Evolutionary conservation across 2,797 vertebrate genomes (phyloP), one percentile per base, ranked within the genome.

Genomic region (Semaprochilodus insignis): DNA sequence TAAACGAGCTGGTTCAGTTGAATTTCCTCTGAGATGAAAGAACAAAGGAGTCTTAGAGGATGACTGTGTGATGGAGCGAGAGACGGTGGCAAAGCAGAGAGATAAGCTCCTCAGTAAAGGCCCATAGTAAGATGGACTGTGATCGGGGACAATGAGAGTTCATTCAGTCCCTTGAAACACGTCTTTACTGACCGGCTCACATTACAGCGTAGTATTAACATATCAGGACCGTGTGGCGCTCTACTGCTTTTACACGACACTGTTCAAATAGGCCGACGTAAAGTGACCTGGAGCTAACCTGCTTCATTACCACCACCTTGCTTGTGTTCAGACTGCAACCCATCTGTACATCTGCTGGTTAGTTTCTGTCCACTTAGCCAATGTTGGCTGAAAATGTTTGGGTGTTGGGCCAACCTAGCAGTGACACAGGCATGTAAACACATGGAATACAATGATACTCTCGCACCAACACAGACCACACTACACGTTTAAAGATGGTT

Each of bases 91-190:
- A 40, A 80, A 89, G 83, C 79, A 83, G 48, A 70, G 69, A 40
- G 51, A 85, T 84, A 78, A 57, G 21, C 27, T 67, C 63, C 73
- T 31, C 74, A 27, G 83, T 88, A 90, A 90, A 87, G 79, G 31
- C 23, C 25, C 48, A 82, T 73, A 63, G 70, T 54, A 27, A 21
- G 44, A 63, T 77, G 72, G 74, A 51, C 62, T 81, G 67, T 74
- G 74, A 73, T n/a, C 52, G 67, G n/a, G 54, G 13, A 59, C 79
- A 77, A 51, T 67, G 16, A 74, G 71, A 59, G 57, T 21, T 10
- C 8, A 21, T 23, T 59, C 57, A 59, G 19, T 59, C 63, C 14
- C 15, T 1, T 19, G 6, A 7, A 66, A 21, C 31, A 19, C 36
- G 36, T 66, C 63, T 66, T 48, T 60, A 59, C 55, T 59, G 55